Evolutionary conservation across 1,140 invertebrate genomes (phyloP).

Genomic region (Dinothrombium tinctorium): DNA sequence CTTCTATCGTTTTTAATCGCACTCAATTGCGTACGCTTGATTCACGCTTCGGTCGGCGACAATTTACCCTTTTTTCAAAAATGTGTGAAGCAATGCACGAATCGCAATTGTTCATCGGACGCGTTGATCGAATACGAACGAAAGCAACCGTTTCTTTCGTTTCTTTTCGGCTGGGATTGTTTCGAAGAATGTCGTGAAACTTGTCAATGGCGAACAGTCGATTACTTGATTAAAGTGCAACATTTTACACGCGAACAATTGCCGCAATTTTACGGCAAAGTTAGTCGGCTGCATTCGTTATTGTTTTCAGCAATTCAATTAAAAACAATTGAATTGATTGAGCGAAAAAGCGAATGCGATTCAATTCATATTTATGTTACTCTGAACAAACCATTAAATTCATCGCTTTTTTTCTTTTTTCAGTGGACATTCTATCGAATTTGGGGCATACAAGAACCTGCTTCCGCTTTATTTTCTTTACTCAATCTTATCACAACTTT

Average conservation of each 20-base stretch:
- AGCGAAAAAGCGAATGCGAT: not conserved
- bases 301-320: not conserved
- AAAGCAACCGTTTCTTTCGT: constrained; percentile 27
- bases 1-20: no score
- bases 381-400: constrained; percentile 12
- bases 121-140: constrained; percentile 11
- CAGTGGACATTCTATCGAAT: constrained; percentile 80
- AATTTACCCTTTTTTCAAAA: constrained; percentile 18
- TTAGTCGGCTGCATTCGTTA: constrained; percentile 22
- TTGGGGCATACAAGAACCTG: constrained; percentile 80
- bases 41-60: constrained; percentile 8
- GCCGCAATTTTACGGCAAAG: constrained; percentile 91
- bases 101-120: constrained; percentile 13
- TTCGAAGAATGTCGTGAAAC: constrained; percentile 55
- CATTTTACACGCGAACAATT: constrained; percentile 26
- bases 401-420: constrained; percentile 10
- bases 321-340: not conserved
- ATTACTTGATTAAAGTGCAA: constrained; percentile 38
- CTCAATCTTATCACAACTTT: constrained; percentile 58
- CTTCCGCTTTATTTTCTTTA: constrained; percentile 67
- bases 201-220: constrained; percentile 83
- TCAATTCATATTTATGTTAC: not conserved
- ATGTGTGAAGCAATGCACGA: constrained; percentile 14
- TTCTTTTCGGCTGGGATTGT: constrained; percentile 44
- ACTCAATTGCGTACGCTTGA: no score